These are phyloP conservation scores for Thereva nobilitata DNA, from an alignment of 2,888 invertebrate species.

Conservation along the genomic window DNA sequence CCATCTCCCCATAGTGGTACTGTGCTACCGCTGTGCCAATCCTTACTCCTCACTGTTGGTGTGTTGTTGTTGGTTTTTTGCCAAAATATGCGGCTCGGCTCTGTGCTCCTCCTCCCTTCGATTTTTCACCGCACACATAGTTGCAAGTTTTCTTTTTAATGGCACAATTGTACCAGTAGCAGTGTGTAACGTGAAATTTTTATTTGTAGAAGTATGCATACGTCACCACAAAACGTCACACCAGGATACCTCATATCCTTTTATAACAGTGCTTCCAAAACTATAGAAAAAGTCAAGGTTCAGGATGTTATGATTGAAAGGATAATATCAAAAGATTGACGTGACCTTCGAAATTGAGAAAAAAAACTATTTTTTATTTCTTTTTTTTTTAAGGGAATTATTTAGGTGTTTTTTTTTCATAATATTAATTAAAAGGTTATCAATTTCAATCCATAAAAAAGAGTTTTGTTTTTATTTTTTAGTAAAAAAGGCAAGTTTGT, in stretches of 20 bases:
- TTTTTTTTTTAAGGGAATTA: too few species aligned
- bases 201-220: slow-evolving; percentile 35
- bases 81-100: slow-evolving; percentile 38
- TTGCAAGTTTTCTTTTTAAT: slow-evolving; percentile 37
- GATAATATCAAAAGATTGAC: too few species aligned
- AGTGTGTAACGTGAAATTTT: slow-evolving; percentile 34
- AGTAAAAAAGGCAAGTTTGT: too few species aligned
- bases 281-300: too few species aligned
- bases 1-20: slow-evolving; percentile 19
- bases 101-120: slow-evolving; percentile 28
- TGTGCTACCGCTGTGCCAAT: slow-evolving; percentile 9
- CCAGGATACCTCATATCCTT: not conserved
- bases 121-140: slow-evolving; percentile 41
- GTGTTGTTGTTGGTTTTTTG: slow-evolving; percentile 33
- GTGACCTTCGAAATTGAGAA: too few species aligned
- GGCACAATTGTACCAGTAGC: slow-evolving; percentile 36
- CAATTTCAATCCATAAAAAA: too few species aligned
- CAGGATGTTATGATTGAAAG: too few species aligned
- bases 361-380: too few species aligned
- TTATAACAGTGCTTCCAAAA: too few species aligned
- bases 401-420: too few species aligned
- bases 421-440: too few species aligned
- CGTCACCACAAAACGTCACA: slow-evolving; percentile 36
- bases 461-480: too few species aligned
- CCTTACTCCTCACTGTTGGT: slow-evolving; percentile 2